Percentiles rank a stretch among this genome's conserved stretches.
Conservation (phyloP, 2,797 vertebrate genomes). For the Botia almorhae region DNA sequence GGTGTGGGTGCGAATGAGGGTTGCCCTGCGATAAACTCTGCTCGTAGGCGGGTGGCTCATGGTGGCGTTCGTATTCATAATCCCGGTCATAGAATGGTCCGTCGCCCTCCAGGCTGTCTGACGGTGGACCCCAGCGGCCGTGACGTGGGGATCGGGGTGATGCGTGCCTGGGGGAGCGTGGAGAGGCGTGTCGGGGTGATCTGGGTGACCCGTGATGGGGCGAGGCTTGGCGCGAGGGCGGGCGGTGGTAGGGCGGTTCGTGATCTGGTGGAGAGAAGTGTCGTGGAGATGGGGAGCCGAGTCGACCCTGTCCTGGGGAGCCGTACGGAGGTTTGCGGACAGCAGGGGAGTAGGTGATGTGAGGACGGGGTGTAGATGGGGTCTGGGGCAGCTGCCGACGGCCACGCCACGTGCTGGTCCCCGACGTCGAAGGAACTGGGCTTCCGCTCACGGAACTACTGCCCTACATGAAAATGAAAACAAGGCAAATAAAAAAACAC, state of each 20-base stretch:
- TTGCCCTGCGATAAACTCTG: constrained; percentile 79
- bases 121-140: constrained; percentile 73
- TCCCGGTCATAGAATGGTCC: constrained; percentile 82
- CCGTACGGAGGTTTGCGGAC: constrained; percentile 82
- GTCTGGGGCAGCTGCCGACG: constrained; percentile 93
- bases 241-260: constrained; percentile 71
- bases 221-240: constrained; percentile 74
- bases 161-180: constrained; percentile 74
- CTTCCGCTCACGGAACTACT: constrained; percentile 97
- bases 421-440: constrained; percentile 92
- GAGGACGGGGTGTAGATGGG: constrained; percentile 90
- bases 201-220: constrained; percentile 74
- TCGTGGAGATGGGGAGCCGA: constrained; percentile 79
- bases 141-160: constrained; percentile 76
- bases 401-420: constrained; percentile 92
- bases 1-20: constrained; percentile 70
- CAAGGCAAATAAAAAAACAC: constrained; percentile 84
- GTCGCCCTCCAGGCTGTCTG: constrained; percentile 75
- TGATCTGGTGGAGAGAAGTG: constrained; percentile 82
- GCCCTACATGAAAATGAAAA: constrained; percentile 95
- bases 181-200: constrained; percentile 76
- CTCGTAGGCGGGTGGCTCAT: constrained; percentile 81
- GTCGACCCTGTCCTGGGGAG: constrained; percentile 70
- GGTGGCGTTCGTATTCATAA: constrained; percentile 80
- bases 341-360: constrained; percentile 92